Percentiles rank a stretch among this genome's conserved stretches.
Conservation (phyloP, 1,140 invertebrate genomes). For the Drosophila insularis region DNA sequence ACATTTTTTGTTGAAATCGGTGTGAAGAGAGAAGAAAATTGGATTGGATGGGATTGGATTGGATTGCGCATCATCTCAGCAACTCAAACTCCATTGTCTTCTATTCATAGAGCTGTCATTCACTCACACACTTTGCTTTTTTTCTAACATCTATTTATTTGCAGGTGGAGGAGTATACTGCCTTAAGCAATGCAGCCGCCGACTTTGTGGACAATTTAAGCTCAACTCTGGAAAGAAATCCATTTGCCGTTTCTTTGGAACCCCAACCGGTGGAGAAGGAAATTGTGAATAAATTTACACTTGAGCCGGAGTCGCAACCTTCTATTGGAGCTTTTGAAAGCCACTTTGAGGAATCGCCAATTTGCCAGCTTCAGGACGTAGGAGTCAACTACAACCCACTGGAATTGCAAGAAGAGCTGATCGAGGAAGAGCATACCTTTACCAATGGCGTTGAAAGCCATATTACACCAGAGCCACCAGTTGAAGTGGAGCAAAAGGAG, state of each 20-base stretch:
- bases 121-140: slow-evolving; percentile 11
- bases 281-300: background rate
- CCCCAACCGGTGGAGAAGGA: slow-evolving; percentile 17
- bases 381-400: slow-evolving; percentile 41
- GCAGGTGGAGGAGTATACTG: slow-evolving; percentile 68
- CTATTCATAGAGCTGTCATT: slow-evolving; percentile 19
- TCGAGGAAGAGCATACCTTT: slow-evolving; percentile 37
- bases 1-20: background rate
- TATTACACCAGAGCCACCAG: slow-evolving; percentile 33
- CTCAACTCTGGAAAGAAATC: slow-evolving; percentile 40
- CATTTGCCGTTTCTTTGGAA: slow-evolving; percentile 48
- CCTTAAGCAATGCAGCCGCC: slow-evolving; percentile 49
- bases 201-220: slow-evolving; percentile 18
- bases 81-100: background rate
- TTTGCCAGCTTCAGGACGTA: too few species aligned
- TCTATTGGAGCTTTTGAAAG: too few species aligned
- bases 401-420: slow-evolving; percentile 43
- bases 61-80: background rate
- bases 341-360: too few species aligned
- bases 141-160: background rate
- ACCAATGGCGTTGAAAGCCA: slow-evolving; percentile 30
- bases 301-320: background rate
- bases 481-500: slow-evolving; percentile 9
- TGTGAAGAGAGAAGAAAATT: background rate
- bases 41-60: slow-evolving; percentile 7